Evolutionary conservation across 2,888 invertebrate genomes (phyloP), one percentile per base, ranked within the genome.

Genomic region (Homarus gammarus): DNA sequence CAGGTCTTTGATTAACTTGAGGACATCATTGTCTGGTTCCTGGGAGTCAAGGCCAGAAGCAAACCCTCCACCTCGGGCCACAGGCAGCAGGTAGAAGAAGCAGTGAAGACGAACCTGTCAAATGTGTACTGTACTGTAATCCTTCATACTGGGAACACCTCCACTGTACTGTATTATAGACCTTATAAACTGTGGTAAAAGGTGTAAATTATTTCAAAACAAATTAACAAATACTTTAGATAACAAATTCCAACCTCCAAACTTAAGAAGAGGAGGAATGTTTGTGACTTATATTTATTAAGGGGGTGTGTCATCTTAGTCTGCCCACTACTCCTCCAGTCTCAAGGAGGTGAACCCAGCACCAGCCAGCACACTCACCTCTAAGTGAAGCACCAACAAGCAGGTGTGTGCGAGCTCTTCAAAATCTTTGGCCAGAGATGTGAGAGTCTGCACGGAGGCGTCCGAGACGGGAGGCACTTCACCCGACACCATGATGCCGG

Each of bases 341-440:
- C n/a, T n/a, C n/a, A n/a, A n/a, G n/a, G n/a, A n/a, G n/a, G n/a
- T n/a, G n/a, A n/a, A n/a, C n/a, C n/a, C n/a, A n/a, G n/a, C n/a
- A n/a, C n/a, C n/a, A 68, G 38, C 36, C 18, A 51, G 68, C n/a
- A 87, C 2, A 31, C 78, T 31, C 31, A 90, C 97, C 95, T 99
- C 99, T 92, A 99, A 95, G 95, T 99, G 99, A 84, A 99, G 94
- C 90, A 99, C 96, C 70, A 99, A 95, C 90, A 99, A 95, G 93
- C 98, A 98, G 84, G 97, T 98, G 93, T 98, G 97, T 0, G 98
- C 96, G 86, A 98, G 95, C 93, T 98, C 97, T 93, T 98, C 97
- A 93, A 98, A 98, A 92, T 97, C 97, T 92, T 96, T 94, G 0
- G 97, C 96, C 83, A 97, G 95, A 91, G 96, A 92, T 10, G 72